Percentiles rank a stretch among this genome's conserved stretches.
These are phyloP conservation scores for Pampus argenteus DNA, from an alignment of 2,797 vertebrate species.

Conservation along the genomic window DNA sequence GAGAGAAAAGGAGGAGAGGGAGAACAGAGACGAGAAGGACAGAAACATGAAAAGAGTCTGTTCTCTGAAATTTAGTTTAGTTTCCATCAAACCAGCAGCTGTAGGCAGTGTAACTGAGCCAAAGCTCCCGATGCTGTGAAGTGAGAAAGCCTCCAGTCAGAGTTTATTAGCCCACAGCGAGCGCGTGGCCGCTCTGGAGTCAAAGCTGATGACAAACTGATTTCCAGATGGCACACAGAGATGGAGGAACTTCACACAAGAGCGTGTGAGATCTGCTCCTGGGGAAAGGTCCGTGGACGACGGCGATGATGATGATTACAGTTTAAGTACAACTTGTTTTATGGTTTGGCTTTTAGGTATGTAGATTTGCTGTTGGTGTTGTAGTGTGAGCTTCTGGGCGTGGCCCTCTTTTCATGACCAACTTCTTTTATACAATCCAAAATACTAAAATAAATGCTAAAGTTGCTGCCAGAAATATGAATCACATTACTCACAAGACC, in stretches of 20 bases:
- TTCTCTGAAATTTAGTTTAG: conserved; percentile 40
- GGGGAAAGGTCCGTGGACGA: conserved; percentile 39
- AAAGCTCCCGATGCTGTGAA: conserved; percentile 53
- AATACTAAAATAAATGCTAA: not conserved
- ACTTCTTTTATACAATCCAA: not conserved
- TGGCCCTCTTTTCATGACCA: not conserved
- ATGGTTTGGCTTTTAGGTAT: conserved; percentile 32
- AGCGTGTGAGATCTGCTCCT: conserved; percentile 40
- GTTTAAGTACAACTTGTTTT: conserved; percentile 34
- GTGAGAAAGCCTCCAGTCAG: conserved; percentile 60
- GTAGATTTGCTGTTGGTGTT: not conserved
- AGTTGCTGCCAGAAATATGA: conserved; percentile 1
- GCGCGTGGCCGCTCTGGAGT: conserved; percentile 45
- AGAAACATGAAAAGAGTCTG: conserved; percentile 15
- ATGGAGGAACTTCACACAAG: conserved; percentile 49
- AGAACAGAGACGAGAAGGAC: conserved; percentile 4
- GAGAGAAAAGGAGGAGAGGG: not conserved
- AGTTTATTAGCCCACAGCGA: conserved; percentile 60
- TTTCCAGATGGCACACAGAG: conserved; percentile 69
- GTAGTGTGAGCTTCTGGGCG: not conserved
- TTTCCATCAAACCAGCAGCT: conserved; percentile 45
- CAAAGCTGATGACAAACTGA: conserved; percentile 43
- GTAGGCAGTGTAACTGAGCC: conserved; percentile 42
- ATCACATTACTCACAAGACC: not conserved
- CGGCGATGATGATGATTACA: conserved; percentile 35